Evolutionary conservation across 2,888 invertebrate species (phyloP).

Genomic region (Ectemnius continuus): DNA sequence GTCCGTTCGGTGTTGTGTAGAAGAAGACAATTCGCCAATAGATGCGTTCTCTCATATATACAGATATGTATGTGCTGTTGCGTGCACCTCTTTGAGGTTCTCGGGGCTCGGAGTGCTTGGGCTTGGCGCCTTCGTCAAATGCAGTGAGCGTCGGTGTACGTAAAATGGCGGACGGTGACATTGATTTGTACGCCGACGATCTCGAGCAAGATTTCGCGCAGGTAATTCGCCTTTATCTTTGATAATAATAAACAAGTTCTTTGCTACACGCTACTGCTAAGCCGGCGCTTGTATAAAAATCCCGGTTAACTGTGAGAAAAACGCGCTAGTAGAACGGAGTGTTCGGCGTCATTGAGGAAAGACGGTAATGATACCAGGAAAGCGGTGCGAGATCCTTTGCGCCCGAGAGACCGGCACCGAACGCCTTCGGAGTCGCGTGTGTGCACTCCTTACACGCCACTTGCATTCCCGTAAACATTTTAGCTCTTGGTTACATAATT

Average conservation of each 20-base stretch:
- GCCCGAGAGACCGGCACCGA: constrained; percentile 23
- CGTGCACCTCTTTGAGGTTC: no score
- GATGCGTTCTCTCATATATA: no score
- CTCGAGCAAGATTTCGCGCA: constrained; percentile 96
- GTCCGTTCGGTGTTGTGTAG: no score
- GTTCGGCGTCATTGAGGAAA: constrained; percentile 67
- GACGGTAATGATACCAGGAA: constrained; percentile 62
- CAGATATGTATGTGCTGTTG: no score
- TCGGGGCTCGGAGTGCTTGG: constrained; percentile 12
- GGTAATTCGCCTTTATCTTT: constrained; percentile 78
- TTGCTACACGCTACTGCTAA: constrained; percentile 23
- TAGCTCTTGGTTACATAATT: constrained; percentile 41
- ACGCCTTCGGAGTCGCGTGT: constrained; percentile 19
- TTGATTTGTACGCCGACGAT: constrained; percentile 98
- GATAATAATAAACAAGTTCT: constrained; percentile 44
- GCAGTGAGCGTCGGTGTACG: constrained; percentile 73
- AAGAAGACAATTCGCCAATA: no score
- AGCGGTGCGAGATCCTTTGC: constrained; percentile 6
- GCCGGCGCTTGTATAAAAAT: constrained; percentile 13
- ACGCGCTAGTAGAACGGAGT: constrained; percentile 44
- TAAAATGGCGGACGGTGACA: constrained; percentile 97
- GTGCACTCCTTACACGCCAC: constrained; percentile 14
- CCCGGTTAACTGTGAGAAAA: constrained; percentile 40
- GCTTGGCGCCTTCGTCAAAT: constrained; percentile 56
- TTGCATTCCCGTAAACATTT: constrained; percentile 26